Evolutionary conservation across 2,888 invertebrate genomes (phyloP), one percentile per base, ranked within the genome.

Genomic region (Oscheius sp.): DNA sequence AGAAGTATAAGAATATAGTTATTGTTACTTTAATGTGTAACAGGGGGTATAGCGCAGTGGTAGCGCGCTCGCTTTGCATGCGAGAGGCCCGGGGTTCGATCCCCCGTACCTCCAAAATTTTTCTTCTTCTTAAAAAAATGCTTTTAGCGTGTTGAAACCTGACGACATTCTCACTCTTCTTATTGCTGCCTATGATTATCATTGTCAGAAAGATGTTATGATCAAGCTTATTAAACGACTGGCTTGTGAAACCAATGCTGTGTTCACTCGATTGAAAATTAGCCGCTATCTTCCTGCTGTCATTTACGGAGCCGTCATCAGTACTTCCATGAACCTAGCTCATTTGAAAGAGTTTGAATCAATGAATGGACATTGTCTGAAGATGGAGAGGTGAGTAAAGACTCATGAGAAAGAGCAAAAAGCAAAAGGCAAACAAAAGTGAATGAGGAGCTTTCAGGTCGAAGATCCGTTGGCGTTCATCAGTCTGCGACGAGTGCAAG

Each of bases 151-250:
- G 1, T 67, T 82, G 22, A 73, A 75, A 50, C 77, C 81, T 6
- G 82, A 82, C 61, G 81, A 83, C 57, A 75, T 83, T 47, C 74
- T 83, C 38, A 80, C 81, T n/a, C 72, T 83, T 51, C 72, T 82
- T 49, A 78, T 82, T 36, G 75, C 81, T 2, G 73, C 78, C 20
- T 70, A 80, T 67, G 82, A 83, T 33, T 73, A 73, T 50, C 81
- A 80, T 59, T 74, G 73, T 54, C 50, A 63, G 17, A 73, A 70
- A n/a, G 76, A 78, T 26, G 77, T 76, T 0, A 70, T 80, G 30
- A 74, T 75, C 26, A 72, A 72, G 44, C 56, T 80, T 33, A 78
- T 80, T 67, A 71, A 76, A 41, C 70, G 82, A 20, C 68, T 82
- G 22, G 81, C 82, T 22, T 61, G 70, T 2, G 83, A 82, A 65